Evolutionary conservation across 2,113 vertebrate species (phyloP).

Genomic region (Gobius niger): DNA sequence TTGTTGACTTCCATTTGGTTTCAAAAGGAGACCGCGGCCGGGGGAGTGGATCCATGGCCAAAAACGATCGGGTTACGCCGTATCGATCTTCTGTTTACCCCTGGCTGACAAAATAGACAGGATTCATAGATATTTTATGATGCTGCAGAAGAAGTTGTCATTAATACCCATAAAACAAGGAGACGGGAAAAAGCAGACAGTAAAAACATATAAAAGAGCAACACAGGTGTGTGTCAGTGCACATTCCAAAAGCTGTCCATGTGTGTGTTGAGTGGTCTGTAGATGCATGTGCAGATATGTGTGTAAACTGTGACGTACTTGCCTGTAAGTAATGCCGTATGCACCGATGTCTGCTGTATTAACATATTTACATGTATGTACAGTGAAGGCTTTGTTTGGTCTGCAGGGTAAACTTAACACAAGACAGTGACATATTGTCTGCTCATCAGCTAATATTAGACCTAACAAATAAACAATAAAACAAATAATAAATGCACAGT

Average conservation of each 20-base stretch:
- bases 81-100: constrained; percentile 74
- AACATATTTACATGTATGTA: no score
- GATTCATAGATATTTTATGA: constrained; percentile 74
- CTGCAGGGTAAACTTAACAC: no score
- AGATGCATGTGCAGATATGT: no score
- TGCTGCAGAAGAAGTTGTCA: constrained; percentile 62
- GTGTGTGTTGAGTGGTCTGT: background rate
- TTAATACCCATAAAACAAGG: constrained; percentile 51
- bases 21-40: constrained; percentile 46
- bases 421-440: no score
- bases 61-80: constrained; percentile 63
- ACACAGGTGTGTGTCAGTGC: background rate
- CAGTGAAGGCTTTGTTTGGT: no score
- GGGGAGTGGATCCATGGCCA: constrained; percentile 65
- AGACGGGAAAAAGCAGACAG: constrained; percentile 10
- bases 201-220: background rate
- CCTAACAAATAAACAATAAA: no score
- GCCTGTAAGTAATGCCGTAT: no score
- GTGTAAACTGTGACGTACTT: no score
- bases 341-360: no score
- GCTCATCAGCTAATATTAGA: no score
- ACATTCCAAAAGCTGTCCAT: background rate
- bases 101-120: constrained; percentile 76
- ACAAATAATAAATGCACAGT: no score
- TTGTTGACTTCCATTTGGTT: constrained; percentile 39